These are phyloP conservation scores for Calidris pygmaea DNA, from an alignment of 2,113 vertebrate species.

Conservation along the genomic window DNA sequence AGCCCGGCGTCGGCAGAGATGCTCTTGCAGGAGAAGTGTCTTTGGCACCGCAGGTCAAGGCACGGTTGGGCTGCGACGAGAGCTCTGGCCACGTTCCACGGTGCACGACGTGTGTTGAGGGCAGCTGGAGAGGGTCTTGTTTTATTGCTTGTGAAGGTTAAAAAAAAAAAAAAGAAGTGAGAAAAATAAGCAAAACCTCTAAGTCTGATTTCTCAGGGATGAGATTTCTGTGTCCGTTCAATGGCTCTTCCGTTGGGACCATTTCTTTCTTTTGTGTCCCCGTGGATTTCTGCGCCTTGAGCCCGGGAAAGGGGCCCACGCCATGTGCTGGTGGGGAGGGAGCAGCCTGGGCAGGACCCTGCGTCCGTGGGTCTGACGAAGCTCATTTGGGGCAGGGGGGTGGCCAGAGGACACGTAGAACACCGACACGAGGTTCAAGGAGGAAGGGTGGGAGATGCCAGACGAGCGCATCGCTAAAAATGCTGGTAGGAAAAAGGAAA, in stretches of 20 bases:
- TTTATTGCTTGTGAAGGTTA: slow-evolving; percentile 27
- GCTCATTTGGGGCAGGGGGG: background rate
- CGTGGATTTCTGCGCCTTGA: slow-evolving; percentile 26
- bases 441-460: background rate
- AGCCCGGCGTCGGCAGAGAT: slow-evolving; percentile 15
- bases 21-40: slow-evolving; percentile 12
- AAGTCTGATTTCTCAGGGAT: slow-evolving; percentile 75
- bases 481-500: background rate
- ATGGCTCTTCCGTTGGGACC: background rate
- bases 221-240: slow-evolving; percentile 46
- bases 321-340: background rate
- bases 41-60: slow-evolving; percentile 53
- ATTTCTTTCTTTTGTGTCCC: background rate
- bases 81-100: background rate
- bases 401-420: background rate
- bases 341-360: background rate
- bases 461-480: background rate
- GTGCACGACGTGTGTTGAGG: background rate
- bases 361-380: background rate
- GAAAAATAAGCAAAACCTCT: slow-evolving; percentile 39
- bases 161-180: background rate
- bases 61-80: background rate
- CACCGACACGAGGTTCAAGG: background rate
- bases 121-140: slow-evolving; percentile 51
- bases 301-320: background rate